These are phyloP conservation scores for Nasua narica DNA, from an alignment of 2,797 vertebrate genomes.

Conservation along the genomic window DNA sequence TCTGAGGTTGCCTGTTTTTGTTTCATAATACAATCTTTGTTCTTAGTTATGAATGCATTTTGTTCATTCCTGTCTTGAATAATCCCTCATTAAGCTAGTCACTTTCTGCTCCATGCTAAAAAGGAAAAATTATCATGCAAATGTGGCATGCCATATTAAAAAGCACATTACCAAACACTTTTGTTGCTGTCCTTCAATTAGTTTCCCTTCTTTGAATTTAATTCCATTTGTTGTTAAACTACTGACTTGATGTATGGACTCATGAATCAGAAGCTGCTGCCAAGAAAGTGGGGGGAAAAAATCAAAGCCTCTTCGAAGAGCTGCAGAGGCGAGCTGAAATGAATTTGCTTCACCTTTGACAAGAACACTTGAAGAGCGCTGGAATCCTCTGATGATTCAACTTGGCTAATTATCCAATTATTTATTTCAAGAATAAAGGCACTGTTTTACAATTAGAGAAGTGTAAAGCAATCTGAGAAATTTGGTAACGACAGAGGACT, in stretches of 20 bases:
- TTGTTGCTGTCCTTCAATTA: slow-evolving; percentile 87
- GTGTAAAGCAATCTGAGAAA: slow-evolving; percentile 83
- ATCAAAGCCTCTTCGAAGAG: slow-evolving; percentile 83
- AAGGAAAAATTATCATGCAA: slow-evolving; percentile 88
- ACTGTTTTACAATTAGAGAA: slow-evolving; percentile 79
- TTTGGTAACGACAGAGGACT: slow-evolving; percentile 79
- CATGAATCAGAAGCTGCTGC: slow-evolving; percentile 84
- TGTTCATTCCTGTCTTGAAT: slow-evolving; percentile 85
- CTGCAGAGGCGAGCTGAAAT: slow-evolving; percentile 82
- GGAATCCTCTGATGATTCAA: slow-evolving; percentile 86
- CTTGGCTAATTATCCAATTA: slow-evolving; percentile 88
- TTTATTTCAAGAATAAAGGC: slow-evolving; percentile 86
- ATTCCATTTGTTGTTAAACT: slow-evolving; percentile 88
- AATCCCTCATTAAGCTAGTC: slow-evolving; percentile 89
- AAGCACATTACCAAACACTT: slow-evolving; percentile 85
- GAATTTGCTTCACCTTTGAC: slow-evolving; percentile 87
- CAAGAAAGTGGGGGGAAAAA: slow-evolving; percentile 79
- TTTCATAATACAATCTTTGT: slow-evolving; percentile 87
- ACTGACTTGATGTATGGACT: slow-evolving; percentile 85
- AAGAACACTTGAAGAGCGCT: slow-evolving; percentile 83
- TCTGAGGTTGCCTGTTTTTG: slow-evolving; percentile 83
- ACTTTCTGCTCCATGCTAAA: slow-evolving; percentile 86
- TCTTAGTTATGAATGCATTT: slow-evolving; percentile 87
- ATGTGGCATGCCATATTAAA: slow-evolving; percentile 85
- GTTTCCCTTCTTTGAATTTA: slow-evolving; percentile 88